These are phyloP conservation scores for Cryptops parisi DNA, from an alignment of 2,888 invertebrate genomes.

Conservation along the genomic window DNA sequence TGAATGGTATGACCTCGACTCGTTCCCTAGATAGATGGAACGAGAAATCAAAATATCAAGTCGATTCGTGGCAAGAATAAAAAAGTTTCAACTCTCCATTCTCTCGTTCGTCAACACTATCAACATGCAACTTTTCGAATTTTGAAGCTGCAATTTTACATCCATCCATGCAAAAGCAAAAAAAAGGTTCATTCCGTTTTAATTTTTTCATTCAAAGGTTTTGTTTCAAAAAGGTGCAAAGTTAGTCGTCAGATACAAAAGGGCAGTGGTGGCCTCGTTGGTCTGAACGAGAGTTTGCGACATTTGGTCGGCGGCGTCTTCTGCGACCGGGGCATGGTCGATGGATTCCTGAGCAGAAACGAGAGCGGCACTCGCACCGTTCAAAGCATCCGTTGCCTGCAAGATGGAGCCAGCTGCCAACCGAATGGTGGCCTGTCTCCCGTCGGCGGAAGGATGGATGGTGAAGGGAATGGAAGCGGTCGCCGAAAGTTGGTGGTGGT, in stretches of 20 bases:
- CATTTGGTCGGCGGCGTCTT: slow-evolving; percentile 7
- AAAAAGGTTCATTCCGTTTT: too few species aligned
- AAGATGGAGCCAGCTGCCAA: slow-evolving; percentile 2
- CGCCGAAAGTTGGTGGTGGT: neutral
- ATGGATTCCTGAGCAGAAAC: slow-evolving; percentile 14
- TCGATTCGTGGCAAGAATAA: too few species aligned
- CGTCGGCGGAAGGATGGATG: neutral
- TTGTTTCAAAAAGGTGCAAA: slow-evolving; percentile 16
- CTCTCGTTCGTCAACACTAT: too few species aligned
- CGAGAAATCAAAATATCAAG: too few species aligned
- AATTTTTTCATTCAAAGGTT: too few species aligned
- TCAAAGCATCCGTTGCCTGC: neutral
- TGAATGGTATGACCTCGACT: too few species aligned
- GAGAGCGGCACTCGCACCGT: slow-evolving; percentile 4
- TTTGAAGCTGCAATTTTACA: too few species aligned
- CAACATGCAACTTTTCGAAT: too few species aligned
- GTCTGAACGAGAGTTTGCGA: slow-evolving; percentile 16
- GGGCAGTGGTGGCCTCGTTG: slow-evolving; percentile 19
- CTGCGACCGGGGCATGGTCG: neutral
- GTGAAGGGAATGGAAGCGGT: slow-evolving; percentile 10
- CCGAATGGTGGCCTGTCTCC: neutral
- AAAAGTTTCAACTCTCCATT: too few species aligned
- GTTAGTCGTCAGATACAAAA: slow-evolving; percentile 19
- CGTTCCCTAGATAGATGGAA: too few species aligned
- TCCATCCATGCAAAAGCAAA: too few species aligned